Evolutionary conservation across 2,888 invertebrate genomes (phyloP), one percentile per base, ranked within the genome.

Genomic region (Slavum lentiscoides): DNA sequence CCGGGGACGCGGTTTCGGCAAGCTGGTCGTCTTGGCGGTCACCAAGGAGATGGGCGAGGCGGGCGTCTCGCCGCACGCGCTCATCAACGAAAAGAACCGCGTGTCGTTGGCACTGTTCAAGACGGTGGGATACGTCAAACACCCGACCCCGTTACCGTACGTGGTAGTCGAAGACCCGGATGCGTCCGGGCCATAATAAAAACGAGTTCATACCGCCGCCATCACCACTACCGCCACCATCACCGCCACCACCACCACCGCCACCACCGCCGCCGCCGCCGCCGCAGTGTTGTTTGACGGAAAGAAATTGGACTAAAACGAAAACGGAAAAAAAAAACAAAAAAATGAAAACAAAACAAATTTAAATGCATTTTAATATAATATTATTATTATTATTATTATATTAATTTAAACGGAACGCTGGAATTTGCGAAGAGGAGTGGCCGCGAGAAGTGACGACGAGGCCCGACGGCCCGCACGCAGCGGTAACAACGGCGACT

Each of bases 21-120:
- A 70, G 15, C 23, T 72, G 8, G 43, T 80, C 15, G 70, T 70
- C 0, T 23, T 64, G n/a, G 80, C 80, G 6, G 70, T 80, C 1
- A 80, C 80, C 23, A 80, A 80, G 19, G 62, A 19, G 15, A 80
- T 80, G 80, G 80, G 80, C 0, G 39, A 64, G 19, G 15, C 21
- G 5, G 80, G 80, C 13, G 55, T 80, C 0, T 55, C 80, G 15
- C 72, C 80, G 1, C 80, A 80, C n/a, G 80, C 80, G 9, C 69
- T 80, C 21, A 80, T 80, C 8, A 80, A 72, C n/a, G 62, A 55
- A 9, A 58, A 43, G 11, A 80, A 80, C 43, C 49, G 19, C 4
- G 55, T 80, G 8, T 80, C 80, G 2, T 53, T 80, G 64, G 30
- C n/a, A 13, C n/a, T 80, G 64, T 80, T 80, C 8, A 70, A 72